phyloP scores from a whole-genome alignment of 2,888 invertebrate species.

The Labia minor region DNA sequence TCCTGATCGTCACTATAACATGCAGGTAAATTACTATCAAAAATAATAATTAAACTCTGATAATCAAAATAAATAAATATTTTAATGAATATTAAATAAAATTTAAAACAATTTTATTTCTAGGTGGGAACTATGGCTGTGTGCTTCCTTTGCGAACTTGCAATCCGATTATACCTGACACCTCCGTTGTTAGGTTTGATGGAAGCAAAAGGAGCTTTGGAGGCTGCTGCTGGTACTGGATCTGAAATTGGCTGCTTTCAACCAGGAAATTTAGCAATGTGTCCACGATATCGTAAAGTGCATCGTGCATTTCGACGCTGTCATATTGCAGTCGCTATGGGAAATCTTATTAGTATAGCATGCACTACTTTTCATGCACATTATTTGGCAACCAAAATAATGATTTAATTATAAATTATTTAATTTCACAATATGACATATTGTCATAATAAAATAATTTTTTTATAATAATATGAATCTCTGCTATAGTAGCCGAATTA shows the following conservation, averaged over 20 bases:
- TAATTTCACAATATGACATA: background rate
- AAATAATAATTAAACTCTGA: background rate
- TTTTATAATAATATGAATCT: background rate
- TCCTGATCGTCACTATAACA: slow-evolving; percentile 22
- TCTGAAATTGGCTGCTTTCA: slow-evolving; percentile 65
- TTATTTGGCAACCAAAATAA: slow-evolving; percentile 47
- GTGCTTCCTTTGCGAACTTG: slow-evolving; percentile 61
- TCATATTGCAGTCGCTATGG: slow-evolving; percentile 68
- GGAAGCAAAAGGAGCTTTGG: slow-evolving; percentile 61
- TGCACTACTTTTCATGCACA: slow-evolving; percentile 57
- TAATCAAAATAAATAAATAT: too few species aligned
- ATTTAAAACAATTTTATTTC: too few species aligned
- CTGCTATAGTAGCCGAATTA: background rate
- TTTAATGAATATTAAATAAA: too few species aligned
- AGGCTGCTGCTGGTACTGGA: slow-evolving; percentile 63
- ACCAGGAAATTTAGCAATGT: slow-evolving; percentile 58
- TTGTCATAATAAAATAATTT: background rate
- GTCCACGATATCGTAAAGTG: slow-evolving; percentile 67
- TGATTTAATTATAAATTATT: background rate
- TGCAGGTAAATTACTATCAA: slow-evolving; percentile 28
- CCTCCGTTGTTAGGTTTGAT: slow-evolving; percentile 63
- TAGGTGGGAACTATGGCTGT: slow-evolving; percentile 53
- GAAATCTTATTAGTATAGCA: slow-evolving; percentile 60
- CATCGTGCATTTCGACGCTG: slow-evolving; percentile 62
- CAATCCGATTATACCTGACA: slow-evolving; percentile 65